A percentile compares a stretch with the other conserved stretches of the same genome.
Conservation (phyloP, 2,888 invertebrate genomes). For the Nomada lathburiana region DNA sequence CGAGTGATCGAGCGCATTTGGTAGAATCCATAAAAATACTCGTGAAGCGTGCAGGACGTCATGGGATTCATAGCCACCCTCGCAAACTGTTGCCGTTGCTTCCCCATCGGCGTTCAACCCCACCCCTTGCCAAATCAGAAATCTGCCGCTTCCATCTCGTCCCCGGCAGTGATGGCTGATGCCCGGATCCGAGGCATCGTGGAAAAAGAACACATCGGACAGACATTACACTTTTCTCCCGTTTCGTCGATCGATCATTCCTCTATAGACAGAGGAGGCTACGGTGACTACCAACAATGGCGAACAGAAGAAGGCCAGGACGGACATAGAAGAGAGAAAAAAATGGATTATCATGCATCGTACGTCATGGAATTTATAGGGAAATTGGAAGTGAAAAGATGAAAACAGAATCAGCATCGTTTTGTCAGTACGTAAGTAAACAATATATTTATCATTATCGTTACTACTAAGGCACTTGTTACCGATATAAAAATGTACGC, state of each 20-base stretch:
- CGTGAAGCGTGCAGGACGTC: constrained; percentile 38
- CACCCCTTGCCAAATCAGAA: constrained; percentile 78
- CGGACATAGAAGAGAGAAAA: neutral
- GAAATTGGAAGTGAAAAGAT: neutral
- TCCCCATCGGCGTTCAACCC: constrained; percentile 60
- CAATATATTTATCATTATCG: constrained; percentile 83
- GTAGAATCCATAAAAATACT: constrained; percentile 65
- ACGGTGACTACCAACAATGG: constrained; percentile 19
- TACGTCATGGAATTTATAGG: neutral
- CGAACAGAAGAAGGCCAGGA: constrained; percentile 1
- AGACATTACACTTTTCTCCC: constrained; percentile 19
- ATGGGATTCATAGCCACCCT: constrained; percentile 72
- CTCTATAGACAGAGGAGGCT: neutral
- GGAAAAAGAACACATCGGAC: constrained; percentile 21
- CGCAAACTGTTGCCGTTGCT: constrained; percentile 55
- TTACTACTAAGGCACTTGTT: constrained; percentile 84
- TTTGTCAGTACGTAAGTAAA: constrained; percentile 80
- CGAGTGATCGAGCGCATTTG: constrained; percentile 49
- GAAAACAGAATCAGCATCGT: constrained; percentile 3
- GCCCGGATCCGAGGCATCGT: constrained; percentile 5
- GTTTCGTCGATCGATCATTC: constrained; percentile 52
- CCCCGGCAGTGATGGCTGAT: constrained; percentile 41
- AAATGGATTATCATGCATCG: neutral
- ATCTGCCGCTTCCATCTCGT: constrained; percentile 70
- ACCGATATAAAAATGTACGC: constrained; percentile 83